These are phyloP conservation scores for Lerema accius DNA, from an alignment of 1,140 invertebrate genomes.

Conservation along the genomic window DNA sequence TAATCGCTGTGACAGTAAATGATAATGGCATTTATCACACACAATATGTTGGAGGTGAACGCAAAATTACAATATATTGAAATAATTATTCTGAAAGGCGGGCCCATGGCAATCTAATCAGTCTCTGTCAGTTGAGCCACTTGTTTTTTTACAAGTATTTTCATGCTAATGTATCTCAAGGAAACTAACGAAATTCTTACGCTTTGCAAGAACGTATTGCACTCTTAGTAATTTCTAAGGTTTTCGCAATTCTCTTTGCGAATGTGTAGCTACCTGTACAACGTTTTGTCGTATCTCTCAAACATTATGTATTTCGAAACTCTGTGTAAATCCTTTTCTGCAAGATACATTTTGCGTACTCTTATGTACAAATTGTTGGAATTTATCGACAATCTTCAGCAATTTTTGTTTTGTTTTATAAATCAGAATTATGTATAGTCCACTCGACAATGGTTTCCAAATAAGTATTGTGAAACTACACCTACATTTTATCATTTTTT, in stretches of 20 bases:
- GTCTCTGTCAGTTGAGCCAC: constrained; percentile 13
- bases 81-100: neutral
- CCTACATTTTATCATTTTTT: too few relatives aligned
- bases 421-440: too few relatives aligned
- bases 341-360: too few relatives aligned
- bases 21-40: constrained; percentile 1
- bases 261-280: neutral
- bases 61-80: constrained; percentile 16
- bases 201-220: constrained; percentile 51
- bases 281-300: constrained; percentile 10
- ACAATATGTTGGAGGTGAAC: constrained; percentile 9
- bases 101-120: neutral
- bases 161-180: constrained; percentile 45
- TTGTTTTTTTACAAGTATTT: constrained; percentile 32
- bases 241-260: constrained; percentile 14
- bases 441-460: too few relatives aligned
- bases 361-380: too few relatives aligned
- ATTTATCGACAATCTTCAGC: too few relatives aligned
- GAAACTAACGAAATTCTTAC: constrained; percentile 63
- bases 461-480: too few relatives aligned
- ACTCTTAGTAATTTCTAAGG: constrained; percentile 44
- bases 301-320: constrained; percentile 11
- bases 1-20: neutral
- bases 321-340: too few relatives aligned
- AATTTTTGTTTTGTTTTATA: too few relatives aligned